phyloP scores from a whole-genome alignment of 2,797 vertebrate genomes.

The Cirrhinus molitorella region DNA sequence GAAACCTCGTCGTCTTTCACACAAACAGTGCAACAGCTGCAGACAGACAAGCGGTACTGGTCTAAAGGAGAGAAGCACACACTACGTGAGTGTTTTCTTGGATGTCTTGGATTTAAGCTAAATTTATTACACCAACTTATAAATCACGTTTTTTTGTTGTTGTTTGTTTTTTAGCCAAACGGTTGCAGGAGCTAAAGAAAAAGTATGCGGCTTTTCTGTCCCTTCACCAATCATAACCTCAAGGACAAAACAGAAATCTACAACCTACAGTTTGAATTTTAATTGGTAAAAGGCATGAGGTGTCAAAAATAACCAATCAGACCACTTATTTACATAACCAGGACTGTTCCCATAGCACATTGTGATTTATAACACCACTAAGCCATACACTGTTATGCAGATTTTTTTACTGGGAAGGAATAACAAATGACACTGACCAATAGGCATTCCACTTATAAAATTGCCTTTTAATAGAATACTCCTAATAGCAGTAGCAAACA shows the following conservation, averaged over 20 bases:
- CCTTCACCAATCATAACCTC: constrained; percentile 33
- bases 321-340: background rate
- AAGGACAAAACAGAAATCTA: background rate
- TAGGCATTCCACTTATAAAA: background rate
- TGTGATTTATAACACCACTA: background rate
- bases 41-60: constrained; percentile 69
- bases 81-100: constrained; percentile 67
- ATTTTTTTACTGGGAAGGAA: background rate
- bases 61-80: constrained; percentile 70
- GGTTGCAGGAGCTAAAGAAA: constrained; percentile 70
- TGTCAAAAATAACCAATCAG: background rate
- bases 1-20: constrained; percentile 66
- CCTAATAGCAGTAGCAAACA: background rate
- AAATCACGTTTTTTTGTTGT: too few relatives aligned
- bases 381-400: background rate
- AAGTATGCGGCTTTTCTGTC: constrained; percentile 65
- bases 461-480: background rate
- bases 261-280: constrained; percentile 1
- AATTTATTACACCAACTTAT: background rate
- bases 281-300: background rate
- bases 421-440: background rate
- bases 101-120: background rate
- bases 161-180: constrained; percentile 68
- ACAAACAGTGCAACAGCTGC: constrained; percentile 64
- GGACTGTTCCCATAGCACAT: background rate